A percentile compares a stretch with the other conserved stretches of the same genome.
phyloP scores from a whole-genome alignment of 2,113 vertebrate genomes.

The Nothobranchius kuhntae region DNA sequence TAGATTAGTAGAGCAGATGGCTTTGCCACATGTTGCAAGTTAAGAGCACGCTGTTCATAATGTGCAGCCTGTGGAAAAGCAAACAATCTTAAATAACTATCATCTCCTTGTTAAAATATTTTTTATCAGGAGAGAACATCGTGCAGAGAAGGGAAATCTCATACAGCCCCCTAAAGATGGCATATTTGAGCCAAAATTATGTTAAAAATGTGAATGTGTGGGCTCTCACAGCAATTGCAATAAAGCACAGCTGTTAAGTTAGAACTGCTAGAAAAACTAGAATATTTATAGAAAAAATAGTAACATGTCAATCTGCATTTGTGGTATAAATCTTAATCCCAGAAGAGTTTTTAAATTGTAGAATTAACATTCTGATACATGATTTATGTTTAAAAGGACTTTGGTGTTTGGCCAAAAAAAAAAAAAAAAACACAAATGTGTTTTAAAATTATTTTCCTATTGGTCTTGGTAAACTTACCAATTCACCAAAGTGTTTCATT shows the following conservation, averaged over 20 bases:
- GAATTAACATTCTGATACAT: no score
- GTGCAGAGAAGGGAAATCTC: background rate
- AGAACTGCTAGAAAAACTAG: no score
- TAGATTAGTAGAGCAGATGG: conserved; percentile 47
- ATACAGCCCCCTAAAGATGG: background rate
- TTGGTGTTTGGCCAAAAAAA: no score
- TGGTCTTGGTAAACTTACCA: conserved; percentile 82
- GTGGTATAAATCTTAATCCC: no score
- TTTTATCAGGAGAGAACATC: conserved; percentile 5
- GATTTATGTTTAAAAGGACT: no score
- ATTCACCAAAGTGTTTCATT: conserved; percentile 98
- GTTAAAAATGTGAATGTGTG: background rate
- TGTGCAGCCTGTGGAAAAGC: conserved; percentile 9
- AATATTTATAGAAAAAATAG: no score
- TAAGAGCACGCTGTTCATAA: conserved; percentile 44
- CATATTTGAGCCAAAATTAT: background rate
- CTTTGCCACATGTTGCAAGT: conserved; percentile 44
- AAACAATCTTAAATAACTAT: conserved; percentile 32
- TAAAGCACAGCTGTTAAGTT: background rate
- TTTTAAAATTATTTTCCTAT: background rate
- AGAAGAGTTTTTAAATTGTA: no score
- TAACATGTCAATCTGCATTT: no score
- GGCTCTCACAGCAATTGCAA: background rate
- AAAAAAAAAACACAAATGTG: no score
- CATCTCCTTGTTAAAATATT: conserved; percentile 16